Conservation (phyloP, 1,140 invertebrate genomes). For the Sitophilus oryzae region DNA sequence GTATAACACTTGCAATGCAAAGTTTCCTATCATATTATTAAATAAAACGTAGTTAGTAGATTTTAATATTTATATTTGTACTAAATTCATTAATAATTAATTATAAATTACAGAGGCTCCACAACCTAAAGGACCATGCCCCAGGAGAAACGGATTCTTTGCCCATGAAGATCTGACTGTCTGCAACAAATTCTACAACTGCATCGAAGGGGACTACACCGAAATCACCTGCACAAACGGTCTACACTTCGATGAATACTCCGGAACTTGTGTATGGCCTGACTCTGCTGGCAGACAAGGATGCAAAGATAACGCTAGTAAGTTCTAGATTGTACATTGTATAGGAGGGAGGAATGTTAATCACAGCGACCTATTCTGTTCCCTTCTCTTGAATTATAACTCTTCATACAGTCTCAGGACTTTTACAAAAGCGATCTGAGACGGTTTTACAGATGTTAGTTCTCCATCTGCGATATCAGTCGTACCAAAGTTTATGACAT, state of each 20-base stretch:
- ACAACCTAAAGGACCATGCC: conserved; percentile 65
- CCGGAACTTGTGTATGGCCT: conserved; percentile 82
- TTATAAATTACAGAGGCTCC: conserved; percentile 61
- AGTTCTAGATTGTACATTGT: no score
- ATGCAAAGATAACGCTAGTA: conserved; percentile 49
- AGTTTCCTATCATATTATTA: no score
- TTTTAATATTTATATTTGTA: not conserved
- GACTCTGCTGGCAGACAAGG: conserved; percentile 70
- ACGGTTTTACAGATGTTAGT: no score
- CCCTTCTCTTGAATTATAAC: no score
- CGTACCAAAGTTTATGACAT: no score
- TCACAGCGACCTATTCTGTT: no score
- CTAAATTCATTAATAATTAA: not conserved
- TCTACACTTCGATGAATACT: conserved; percentile 82
- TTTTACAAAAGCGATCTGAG: no score
- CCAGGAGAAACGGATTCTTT: conserved; percentile 81
- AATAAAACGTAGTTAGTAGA: not conserved
- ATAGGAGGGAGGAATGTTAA: no score
- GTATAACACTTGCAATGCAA: no score
- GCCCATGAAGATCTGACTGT: conserved; percentile 73
- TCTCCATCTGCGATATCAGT: no score
- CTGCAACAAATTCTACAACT: conserved; percentile 84
- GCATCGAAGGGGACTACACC: conserved; percentile 74
- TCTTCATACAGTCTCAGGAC: no score
- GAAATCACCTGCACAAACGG: conserved; percentile 79